These are phyloP conservation scores for Phaethon lepturus DNA, from an alignment of 2,113 vertebrate species.

Conservation along the genomic window DNA sequence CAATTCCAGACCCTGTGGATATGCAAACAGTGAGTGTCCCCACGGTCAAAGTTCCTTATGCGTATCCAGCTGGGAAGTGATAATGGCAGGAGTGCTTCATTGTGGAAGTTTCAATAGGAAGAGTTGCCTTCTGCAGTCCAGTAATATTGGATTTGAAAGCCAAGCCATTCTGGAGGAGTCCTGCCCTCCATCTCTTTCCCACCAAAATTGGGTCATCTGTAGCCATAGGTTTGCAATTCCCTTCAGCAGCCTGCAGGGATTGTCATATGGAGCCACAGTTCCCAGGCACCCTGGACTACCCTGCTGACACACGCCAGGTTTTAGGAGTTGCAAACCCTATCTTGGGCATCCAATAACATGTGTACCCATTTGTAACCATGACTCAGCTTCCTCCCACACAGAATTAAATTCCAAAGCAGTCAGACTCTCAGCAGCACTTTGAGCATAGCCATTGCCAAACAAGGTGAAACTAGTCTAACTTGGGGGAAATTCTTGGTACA, in stretches of 20 bases:
- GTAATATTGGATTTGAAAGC: not conserved
- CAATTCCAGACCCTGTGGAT: not conserved
- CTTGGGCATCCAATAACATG: not conserved
- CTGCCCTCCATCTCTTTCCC: not conserved
- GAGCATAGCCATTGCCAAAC: not conserved
- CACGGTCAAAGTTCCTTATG: not conserved
- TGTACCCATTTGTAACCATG: not conserved
- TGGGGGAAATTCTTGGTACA: not conserved
- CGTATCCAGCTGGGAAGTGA: not conserved
- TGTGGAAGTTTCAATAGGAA: not conserved
- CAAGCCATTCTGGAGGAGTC: not conserved
- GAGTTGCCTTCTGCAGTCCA: not conserved
- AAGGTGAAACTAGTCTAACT: not conserved
- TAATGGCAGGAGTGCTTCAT: not conserved
- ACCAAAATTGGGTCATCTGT: not conserved
- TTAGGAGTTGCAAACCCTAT: not conserved
- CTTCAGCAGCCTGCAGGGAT: not conserved
- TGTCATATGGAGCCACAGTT: not conserved
- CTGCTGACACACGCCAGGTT: not conserved
- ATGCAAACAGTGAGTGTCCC: accelerated
- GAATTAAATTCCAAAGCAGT: not conserved
- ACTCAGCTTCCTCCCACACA: not conserved
- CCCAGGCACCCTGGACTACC: not conserved
- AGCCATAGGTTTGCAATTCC: not conserved
- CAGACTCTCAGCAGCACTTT: not conserved